Conservation (phyloP, 2,888 invertebrate species). For the Carcina quercana region DNA sequence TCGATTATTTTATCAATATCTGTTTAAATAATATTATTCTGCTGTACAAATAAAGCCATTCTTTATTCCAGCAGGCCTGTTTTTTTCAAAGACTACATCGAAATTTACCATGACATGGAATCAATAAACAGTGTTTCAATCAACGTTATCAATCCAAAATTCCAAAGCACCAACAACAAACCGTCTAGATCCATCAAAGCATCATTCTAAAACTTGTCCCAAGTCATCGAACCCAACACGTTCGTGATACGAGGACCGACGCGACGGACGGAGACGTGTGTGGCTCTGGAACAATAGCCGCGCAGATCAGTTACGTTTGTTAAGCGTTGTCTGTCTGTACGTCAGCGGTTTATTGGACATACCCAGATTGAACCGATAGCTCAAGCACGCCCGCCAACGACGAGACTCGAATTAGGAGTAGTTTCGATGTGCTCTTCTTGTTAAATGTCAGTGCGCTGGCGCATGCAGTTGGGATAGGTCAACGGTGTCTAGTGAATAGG, state of each 20-base stretch:
- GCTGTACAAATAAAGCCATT: too few relatives aligned
- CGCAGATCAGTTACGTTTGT: conserved; percentile 54
- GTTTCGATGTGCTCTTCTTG: conserved; percentile 21
- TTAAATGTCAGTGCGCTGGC: conserved; percentile 8
- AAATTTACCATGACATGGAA: too few relatives aligned
- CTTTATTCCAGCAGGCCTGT: too few relatives aligned
- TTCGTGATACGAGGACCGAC: conserved; percentile 14
- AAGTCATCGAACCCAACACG: conserved; percentile 14
- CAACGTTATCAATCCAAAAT: background rate
- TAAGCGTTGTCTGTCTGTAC: conserved; percentile 51
- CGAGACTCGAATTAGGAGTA: conserved; percentile 30
- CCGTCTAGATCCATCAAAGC: conserved; percentile 1
- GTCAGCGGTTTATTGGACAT: conserved; percentile 56
- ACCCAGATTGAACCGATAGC: conserved; percentile 56
- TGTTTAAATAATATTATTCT: too few relatives aligned
- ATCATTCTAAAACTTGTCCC: conserved; percentile 6
- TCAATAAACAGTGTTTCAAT: too few relatives aligned
- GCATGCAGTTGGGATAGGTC: too few relatives aligned
- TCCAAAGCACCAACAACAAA: background rate
- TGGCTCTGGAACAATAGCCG: conserved; percentile 46
- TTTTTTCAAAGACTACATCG: too few relatives aligned
- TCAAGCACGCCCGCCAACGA: conserved; percentile 49
- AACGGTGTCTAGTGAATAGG: too few relatives aligned
- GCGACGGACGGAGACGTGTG: conserved; percentile 39
- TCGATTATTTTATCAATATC: too few relatives aligned